Evolutionary conservation across 1,140 invertebrate species (phyloP), one percentile per base, ranked within the genome.

Genomic region (Calephelis virginiensis): DNA sequence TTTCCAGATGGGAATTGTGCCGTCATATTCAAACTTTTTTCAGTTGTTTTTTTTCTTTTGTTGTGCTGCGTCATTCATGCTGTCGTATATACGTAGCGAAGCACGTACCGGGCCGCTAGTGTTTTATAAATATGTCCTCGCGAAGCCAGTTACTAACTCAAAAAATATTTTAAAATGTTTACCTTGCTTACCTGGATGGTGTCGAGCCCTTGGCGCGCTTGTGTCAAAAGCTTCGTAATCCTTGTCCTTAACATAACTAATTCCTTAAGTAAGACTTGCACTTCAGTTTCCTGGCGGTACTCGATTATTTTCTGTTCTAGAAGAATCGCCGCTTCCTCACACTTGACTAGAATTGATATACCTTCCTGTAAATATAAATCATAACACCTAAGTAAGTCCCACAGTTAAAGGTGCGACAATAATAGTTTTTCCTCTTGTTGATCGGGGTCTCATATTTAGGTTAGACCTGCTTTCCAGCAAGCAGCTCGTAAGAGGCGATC

Each of bases 121-220:
- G 2, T 28, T 28, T 28, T n/a, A n/a, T n/a, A n/a, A n/a, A n/a
- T n/a, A n/a, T n/a, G n/a, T n/a, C 28, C 28, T 28, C 5, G 1
- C 28, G 2, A 28, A 28, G 28, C 28, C 28, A 28, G 28, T 28
- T 28, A 28, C 28, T 28, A 28, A 28, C 28, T 28, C 2, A 43
- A 43, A 43, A 43, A 9, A 6, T 53, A 17, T 53, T 53, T 66
- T 48, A 68, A 50, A 48, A 11, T 17, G n/a, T 43, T 79, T 81
- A 87, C 85, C 86, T 87, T 83, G 70, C 81, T 89, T 92, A 94
- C 93, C 91, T 93, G 90, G 63, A 95, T 89, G 63, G 92, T 88
- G 63, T 83, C 77, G 12, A 92, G 87, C 40, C 94, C 93, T 71
- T 94, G 92, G 68, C 94, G 92, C 0, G 94, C 93, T 78, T 95